Conservation (phyloP, 1,140 invertebrate genomes). For the Orius laevigatus region DNA sequence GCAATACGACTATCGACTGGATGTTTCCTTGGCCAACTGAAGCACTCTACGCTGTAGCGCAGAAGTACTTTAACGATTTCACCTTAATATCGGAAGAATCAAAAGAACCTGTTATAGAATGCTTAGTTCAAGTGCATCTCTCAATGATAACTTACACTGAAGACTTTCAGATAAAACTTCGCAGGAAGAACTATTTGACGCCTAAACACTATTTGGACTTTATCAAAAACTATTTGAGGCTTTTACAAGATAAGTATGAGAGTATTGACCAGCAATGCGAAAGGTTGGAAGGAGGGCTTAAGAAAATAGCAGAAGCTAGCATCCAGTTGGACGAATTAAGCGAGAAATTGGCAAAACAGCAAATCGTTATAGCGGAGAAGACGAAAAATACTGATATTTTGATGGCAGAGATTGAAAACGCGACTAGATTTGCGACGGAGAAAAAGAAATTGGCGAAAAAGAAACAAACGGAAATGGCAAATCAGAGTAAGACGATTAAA, state of each 20-base stretch:
- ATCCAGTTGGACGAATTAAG: slow-evolving; percentile 54
- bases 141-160: slow-evolving; percentile 35
- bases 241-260: slow-evolving; percentile 51
- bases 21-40: slow-evolving; percentile 82
- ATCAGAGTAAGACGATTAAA: slow-evolving; percentile 55
- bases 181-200: slow-evolving; percentile 69
- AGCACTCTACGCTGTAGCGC: slow-evolving; percentile 69
- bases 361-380: slow-evolving; percentile 56
- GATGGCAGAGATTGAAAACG: slow-evolving; percentile 36
- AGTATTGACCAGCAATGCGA: slow-evolving; percentile 47
- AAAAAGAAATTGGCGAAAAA: slow-evolving; percentile 61
- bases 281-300: slow-evolving; percentile 47
- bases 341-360: slow-evolving; percentile 54
- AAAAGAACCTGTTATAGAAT: neutral
- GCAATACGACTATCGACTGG: slow-evolving; percentile 88
- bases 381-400: slow-evolving; percentile 55
- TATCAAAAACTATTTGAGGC: slow-evolving; percentile 54
- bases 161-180: slow-evolving; percentile 49
- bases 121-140: neutral
- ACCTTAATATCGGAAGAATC: slow-evolving; percentile 17
- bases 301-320: slow-evolving; percentile 64
- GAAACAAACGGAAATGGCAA: slow-evolving; percentile 62
- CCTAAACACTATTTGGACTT: slow-evolving; percentile 82
- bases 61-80: slow-evolving; percentile 52
- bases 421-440: slow-evolving; percentile 45